phyloP scores from a whole-genome alignment of 2,797 vertebrate species.

The Xiphophorus birchmanni region DNA sequence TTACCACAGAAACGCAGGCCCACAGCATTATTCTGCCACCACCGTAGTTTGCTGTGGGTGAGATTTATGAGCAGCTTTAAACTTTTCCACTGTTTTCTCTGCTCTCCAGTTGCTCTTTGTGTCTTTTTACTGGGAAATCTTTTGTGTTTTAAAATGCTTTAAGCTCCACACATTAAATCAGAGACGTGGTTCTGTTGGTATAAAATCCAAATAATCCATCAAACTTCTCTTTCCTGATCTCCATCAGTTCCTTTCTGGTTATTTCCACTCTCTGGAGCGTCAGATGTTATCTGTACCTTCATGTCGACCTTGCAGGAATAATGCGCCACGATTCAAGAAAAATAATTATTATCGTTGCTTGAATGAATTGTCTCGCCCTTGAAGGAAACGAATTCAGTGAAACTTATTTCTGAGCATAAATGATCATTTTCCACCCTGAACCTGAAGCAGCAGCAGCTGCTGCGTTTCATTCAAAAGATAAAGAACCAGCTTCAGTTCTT shows the following conservation, averaged over 20 bases:
- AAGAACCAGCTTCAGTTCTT: background rate
- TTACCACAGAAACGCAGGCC: background rate
- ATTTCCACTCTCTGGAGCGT: background rate
- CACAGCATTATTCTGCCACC: background rate
- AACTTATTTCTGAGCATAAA: background rate
- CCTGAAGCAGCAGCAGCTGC: background rate
- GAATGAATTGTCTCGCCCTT: background rate
- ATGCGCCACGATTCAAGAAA: background rate
- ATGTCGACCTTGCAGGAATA: background rate
- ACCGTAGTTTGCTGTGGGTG: background rate
- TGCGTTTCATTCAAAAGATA: background rate
- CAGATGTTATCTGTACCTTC: too few species aligned
- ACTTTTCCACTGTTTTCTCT: background rate
- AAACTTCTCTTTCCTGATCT: background rate
- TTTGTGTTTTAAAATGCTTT: background rate
- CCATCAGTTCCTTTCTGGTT: background rate
- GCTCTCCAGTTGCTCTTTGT: background rate
- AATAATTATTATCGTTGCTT: background rate
- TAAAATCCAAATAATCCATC: background rate
- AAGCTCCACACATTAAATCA: background rate
- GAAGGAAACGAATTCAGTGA: background rate
- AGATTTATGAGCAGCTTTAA: too few species aligned
- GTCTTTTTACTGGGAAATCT: background rate
- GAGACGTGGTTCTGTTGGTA: background rate
- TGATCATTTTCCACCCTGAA: background rate